Base-by-base conservation (phyloP, 2,888 invertebrate genomes). In the Caenorhabditis macrosperma region DNA sequence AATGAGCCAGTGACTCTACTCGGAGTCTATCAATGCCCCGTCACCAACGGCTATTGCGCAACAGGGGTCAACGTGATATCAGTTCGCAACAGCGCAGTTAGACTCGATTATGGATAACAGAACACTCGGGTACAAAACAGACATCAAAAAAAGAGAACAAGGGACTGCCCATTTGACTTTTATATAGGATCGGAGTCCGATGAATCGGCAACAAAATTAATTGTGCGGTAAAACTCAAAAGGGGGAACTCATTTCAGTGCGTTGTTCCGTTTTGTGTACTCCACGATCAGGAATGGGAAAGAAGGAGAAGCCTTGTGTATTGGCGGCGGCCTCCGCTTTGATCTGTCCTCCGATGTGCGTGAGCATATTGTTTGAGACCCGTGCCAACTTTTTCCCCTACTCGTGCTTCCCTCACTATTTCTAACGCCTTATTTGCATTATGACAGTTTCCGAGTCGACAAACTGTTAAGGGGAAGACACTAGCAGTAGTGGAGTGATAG, bases 281-380 rank as follows among this genome's bases (percentile, higher is more conserved):
- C 17, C 74, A 74, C 74, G 57, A 74, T 64, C 54, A 74, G 52
- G 61, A 28, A 71, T 44, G 55, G 17, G 41, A 33, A 38, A 44
- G 46, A 44, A 50, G 63, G 55, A 46, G 72, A 64, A 64, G 59
- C 64, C 44, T 48, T 64, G 74, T 74, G 64, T 74, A 59, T 64
- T 52, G 57, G 71, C 57, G 61, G 64, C 74, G 74, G 74, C 44
- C 48, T 63, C 20, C 28, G 55, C 54, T 46, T 74, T 74, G 74
- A 74, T 74, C 74, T 74, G 38, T 69, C 57, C 33, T 41, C 28
- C 46, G 63, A 54, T 48, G 50, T 52, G 72, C 63, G 55, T 64
- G 74, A 74, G 64, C 74, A 64, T 50, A 74, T 64, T 74, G 74
- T 74, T 74, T 74, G 74, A 64, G 64, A 59, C 54, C 30, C 64